Evolutionary conservation across 2,797 vertebrate genomes (phyloP).

Genomic region (Furcifer pardalis): DNA sequence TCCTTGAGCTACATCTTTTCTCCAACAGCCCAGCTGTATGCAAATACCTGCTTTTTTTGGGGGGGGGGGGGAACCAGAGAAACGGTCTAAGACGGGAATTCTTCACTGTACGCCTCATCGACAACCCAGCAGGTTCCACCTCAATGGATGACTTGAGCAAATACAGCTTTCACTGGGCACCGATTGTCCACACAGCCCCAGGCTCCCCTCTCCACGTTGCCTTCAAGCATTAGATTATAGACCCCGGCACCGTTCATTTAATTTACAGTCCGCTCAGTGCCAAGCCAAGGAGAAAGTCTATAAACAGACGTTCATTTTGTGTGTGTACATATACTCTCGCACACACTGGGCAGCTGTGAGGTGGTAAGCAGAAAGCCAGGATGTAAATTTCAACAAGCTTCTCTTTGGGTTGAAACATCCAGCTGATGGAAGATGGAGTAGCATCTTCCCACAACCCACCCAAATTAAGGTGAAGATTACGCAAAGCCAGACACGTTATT

Average conservation of each 20-base stretch:
- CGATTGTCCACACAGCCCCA: background rate
- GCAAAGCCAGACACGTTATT: no score
- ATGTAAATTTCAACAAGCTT: accelerated
- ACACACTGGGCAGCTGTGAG: background rate
- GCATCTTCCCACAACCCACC: background rate
- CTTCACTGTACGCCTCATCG: constrained; percentile 27
- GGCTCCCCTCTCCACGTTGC: background rate
- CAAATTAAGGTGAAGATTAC: no score
- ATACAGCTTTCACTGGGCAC: background rate
- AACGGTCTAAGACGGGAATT: background rate
- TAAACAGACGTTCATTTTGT: accelerated
- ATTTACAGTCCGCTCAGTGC: background rate
- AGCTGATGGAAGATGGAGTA: background rate
- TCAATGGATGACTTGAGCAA: background rate
- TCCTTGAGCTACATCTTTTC: background rate
- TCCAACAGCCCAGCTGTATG: background rate
- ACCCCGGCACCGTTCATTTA: constrained; percentile 2
- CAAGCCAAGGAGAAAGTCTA: background rate
- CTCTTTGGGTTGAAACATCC: no score
- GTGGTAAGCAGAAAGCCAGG: background rate
- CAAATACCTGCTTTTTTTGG: background rate
- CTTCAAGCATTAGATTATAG: background rate
- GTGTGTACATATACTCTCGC: background rate
- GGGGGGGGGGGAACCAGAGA: background rate
- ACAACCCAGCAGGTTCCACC: constrained; percentile 19